Base-by-base conservation (phyloP, 2,113 vertebrate genomes). In the Accipiter cooperii region DNA sequence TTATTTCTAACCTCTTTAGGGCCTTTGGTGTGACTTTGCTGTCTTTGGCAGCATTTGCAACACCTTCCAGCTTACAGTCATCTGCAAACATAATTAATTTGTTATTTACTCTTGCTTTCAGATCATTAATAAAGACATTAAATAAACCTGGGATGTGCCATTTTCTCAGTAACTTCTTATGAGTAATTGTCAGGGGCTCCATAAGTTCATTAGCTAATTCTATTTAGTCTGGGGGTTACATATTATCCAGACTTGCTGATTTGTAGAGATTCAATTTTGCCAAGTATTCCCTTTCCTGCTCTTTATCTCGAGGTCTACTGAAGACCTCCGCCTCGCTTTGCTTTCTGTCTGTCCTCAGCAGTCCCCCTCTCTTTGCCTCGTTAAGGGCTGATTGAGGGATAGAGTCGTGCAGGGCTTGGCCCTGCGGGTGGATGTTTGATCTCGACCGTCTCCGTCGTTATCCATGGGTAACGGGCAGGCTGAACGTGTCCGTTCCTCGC, bases 111-210 rank as follows among this genome's bases (percentile, higher is more conserved):
- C 96, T 96, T 95, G 95, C 97, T 97, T 97, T 95, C 84, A 97
- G 96, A 96, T 98, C 92, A 77, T 97, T 98, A 97, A 97, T 97
- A 97, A 97, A 98, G 97, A 93, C 90, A 96, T 97, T 97, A 96
- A 97, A 93, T 92, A 96, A 96, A 97, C 84, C 94, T 92, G 84
- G 85, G 84, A 81, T 74, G 83, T 8, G 21, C 70, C 6, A 3
- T 49, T 89, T 93, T 92, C 95, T 95, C 87, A 51, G 86, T 77
- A 92, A 92, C 69, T 95, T 95, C 93, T 95, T 90, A 87, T 92
- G 93, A 95, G 80, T 61, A 86, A 90, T 90, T 96, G 83, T 93
- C 92, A 94, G 81, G 74, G 85, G 92, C 93, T 93, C 3, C 0
- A 40, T 96, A 95, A 95, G 92, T 96, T 97, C 90, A 89, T 97